Evolutionary conservation across 2,113 vertebrate genomes (phyloP), one percentile per base, ranked within the genome.

Genomic region (Enhydra lutris): DNA sequence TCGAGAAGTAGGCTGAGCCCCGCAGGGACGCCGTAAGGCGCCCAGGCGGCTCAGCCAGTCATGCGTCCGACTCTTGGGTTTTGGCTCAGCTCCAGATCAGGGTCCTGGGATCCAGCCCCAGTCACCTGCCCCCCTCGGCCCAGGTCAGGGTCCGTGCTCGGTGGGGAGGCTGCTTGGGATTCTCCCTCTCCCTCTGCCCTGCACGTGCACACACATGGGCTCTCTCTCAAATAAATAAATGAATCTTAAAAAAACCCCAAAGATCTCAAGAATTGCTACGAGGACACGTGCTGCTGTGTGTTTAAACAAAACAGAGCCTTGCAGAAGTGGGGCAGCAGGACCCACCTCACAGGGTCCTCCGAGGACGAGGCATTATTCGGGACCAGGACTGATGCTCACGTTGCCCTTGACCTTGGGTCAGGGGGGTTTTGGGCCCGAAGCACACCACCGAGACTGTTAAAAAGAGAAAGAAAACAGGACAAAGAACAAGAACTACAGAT

Each of bases 161-260:
- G 67, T 8, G 17, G 67, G 67, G n/a, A 20, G 67, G 10, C 34
- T 6, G 18, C 67, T 7, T 36, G 67, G 65, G 34, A 20, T 69
- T 36, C n/a, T 21, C 12, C 29, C 61, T 65, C 65, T 67, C 31
- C 65, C 31, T 17, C 31, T 67, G 34, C 34, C 17, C 65, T 17
- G 34, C 34, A n/a, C 6, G 6, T 6, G 17, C 17, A 1, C 34
- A 15, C 3, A 7, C 15, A 7, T 3, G 7, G 7, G 17, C 65
- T 18, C 34, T n/a, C 65, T 65, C 61, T 65, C 61, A 61, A 26
- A 61, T 65, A 67, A n/a, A n/a, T n/a, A n/a, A 67, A 1, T 67
- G 34, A n/a, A n/a, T 67, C 65, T 67, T 67, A 18, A 67, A n/a
- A n/a, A n/a, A 18, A 3, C 3, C 15, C 31, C 65, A 67, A 18